Conservation (phyloP, 2,888 invertebrate species). For the Boloria selene region DNA sequence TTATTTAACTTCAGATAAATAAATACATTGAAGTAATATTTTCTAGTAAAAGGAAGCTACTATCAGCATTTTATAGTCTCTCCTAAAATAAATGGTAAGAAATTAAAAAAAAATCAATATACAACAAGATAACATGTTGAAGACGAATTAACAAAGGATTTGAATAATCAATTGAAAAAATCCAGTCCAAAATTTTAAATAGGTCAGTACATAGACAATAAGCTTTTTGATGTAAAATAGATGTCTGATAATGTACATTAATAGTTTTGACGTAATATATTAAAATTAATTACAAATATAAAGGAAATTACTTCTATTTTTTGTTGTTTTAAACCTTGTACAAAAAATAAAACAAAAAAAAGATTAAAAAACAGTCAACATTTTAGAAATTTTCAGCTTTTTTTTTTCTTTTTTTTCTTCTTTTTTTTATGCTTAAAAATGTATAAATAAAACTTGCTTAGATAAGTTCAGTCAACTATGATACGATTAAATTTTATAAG, state of each 20-base stretch:
- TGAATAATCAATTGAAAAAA: slow-evolving; percentile 13
- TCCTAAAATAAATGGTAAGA: too few relatives aligned
- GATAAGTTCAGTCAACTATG: neutral
- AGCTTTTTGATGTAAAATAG: slow-evolving; percentile 36
- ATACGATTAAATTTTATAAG: neutral
- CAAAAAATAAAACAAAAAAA: too few relatives aligned
- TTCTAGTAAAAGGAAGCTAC: too few relatives aligned
- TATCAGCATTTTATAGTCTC: too few relatives aligned
- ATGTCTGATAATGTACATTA: slow-evolving; percentile 8
- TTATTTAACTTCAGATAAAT: too few relatives aligned
- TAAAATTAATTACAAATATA: too few relatives aligned
- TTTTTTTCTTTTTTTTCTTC: neutral
- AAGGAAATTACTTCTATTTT: too few relatives aligned
- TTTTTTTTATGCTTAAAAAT: neutral
- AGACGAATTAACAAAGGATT: slow-evolving; percentile 32
- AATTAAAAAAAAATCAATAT: neutral
- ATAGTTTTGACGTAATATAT: slow-evolving; percentile 3
- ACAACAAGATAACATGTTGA: neutral
- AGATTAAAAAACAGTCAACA: neutral
- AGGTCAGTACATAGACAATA: slow-evolving; percentile 75
- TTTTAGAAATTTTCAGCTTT: neutral
- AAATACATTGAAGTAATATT: too few relatives aligned
- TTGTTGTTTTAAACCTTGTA: too few relatives aligned
- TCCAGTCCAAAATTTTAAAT: slow-evolving; percentile 59
- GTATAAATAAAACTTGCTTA: neutral